A percentile compares a stretch with the other conserved stretches of the same genome.
phyloP scores from a whole-genome alignment of 2,888 invertebrate species.

The Agrochola lota region DNA sequence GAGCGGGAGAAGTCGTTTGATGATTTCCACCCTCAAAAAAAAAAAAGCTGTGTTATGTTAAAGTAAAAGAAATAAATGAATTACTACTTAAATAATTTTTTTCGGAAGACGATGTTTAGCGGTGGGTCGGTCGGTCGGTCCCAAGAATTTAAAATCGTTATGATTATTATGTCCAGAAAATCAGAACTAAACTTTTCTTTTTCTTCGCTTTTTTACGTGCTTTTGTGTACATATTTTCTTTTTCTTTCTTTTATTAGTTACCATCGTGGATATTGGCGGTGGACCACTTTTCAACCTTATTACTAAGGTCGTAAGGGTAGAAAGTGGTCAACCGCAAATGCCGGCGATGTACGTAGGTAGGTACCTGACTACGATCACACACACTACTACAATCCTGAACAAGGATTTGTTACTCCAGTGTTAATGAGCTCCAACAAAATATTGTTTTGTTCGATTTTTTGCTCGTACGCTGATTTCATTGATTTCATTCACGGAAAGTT shows the following conservation, averaged over 20 bases:
- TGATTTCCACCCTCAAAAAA: too few species aligned
- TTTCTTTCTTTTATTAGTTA: too few species aligned
- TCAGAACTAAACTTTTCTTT: background rate
- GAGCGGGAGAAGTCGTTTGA: too few species aligned
- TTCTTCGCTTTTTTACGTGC: background rate
- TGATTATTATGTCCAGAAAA: background rate
- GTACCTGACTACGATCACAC: conserved; percentile 2
- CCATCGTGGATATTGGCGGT: too few species aligned
- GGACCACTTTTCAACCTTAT: too few species aligned
- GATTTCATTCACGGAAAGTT: conserved; percentile 58
- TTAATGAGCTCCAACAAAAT: conserved; percentile 25
- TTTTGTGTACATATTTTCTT: too few species aligned
- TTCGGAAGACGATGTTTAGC: background rate
- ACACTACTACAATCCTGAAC: conserved; percentile 10
- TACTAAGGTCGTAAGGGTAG: too few species aligned
- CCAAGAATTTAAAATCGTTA: background rate
- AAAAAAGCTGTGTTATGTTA: too few species aligned
- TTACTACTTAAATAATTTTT: background rate
- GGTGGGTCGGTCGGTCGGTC: too few species aligned
- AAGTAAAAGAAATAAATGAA: background rate
- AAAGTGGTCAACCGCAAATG: too few species aligned
- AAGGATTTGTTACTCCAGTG: conserved; percentile 39
- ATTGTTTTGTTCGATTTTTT: conserved; percentile 11
- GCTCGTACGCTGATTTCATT: conserved; percentile 20
- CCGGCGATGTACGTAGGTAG: background rate